Conservation (phyloP, 2,113 vertebrate genomes). For the Lynx canadensis region DNA sequence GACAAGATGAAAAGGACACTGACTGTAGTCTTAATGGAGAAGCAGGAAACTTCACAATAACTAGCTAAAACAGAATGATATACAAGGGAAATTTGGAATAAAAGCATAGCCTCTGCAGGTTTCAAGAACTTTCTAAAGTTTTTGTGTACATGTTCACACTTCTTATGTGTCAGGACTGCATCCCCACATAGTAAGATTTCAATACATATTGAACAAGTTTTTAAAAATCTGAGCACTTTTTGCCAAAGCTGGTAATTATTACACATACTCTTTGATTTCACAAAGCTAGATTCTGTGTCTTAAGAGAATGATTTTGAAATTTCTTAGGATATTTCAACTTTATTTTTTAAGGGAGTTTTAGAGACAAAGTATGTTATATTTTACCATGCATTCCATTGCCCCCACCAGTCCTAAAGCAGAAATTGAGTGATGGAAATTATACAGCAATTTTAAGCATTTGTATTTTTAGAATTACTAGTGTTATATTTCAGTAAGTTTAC, state of each 20-base stretch:
- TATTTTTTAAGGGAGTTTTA: slow-evolving; percentile 55
- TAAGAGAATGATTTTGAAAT: slow-evolving; percentile 45
- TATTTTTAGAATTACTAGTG: background rate
- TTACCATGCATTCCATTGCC: background rate
- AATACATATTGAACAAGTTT: slow-evolving; percentile 6
- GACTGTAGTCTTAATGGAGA: background rate
- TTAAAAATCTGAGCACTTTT: slow-evolving; percentile 32
- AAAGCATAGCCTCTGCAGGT: background rate
- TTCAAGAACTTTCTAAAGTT: background rate
- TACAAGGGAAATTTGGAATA: background rate
- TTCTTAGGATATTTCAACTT: slow-evolving; percentile 39
- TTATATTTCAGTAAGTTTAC: background rate
- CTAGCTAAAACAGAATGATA: background rate
- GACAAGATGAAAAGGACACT: background rate
- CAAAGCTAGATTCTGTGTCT: background rate
- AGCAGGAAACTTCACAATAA: background rate
- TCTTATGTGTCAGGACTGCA: background rate
- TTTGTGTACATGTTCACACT: background rate
- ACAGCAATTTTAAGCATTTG: background rate
- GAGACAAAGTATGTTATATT: slow-evolving; percentile 26
- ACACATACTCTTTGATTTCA: slow-evolving; percentile 38
- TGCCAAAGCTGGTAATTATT: slow-evolving; percentile 35
- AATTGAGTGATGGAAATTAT: slow-evolving; percentile 33
- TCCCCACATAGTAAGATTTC: background rate
- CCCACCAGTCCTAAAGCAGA: background rate